Conservation (phyloP, 2,797 vertebrate genomes). For the Melopsittacus undulatus region DNA sequence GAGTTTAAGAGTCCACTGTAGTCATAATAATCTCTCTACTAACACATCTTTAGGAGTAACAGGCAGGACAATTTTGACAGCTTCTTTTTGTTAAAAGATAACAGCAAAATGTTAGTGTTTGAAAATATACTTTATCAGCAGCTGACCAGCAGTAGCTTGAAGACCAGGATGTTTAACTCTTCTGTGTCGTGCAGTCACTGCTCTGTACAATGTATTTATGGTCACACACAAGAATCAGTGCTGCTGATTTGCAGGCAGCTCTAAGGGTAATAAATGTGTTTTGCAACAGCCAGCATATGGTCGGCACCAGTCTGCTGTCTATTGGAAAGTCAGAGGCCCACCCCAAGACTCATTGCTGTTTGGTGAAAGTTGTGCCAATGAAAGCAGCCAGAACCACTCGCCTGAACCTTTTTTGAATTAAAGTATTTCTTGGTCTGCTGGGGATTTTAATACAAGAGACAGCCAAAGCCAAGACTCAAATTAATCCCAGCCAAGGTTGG, state of each 20-base stretch:
- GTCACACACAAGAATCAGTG: neutral
- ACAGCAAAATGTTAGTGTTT: neutral
- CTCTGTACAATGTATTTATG: neutral
- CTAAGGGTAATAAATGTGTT: neutral
- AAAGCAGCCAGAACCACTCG: neutral
- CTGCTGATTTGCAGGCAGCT: neutral
- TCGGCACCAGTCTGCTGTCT: neutral
- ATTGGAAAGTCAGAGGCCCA: neutral
- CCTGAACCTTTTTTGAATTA: neutral
- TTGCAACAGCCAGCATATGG: neutral
- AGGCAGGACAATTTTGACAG: neutral
- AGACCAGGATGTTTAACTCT: neutral
- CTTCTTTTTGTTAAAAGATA: neutral
- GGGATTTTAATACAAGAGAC: neutral
- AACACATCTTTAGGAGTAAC: neutral
- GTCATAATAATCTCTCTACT: neutral
- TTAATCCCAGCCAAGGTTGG: neutral
- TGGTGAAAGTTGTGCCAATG: neutral
- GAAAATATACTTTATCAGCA: neutral
- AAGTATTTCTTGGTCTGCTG: neutral
- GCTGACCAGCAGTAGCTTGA: neutral
- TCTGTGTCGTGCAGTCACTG: neutral
- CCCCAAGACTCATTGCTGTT: neutral
- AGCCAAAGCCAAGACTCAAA: neutral
- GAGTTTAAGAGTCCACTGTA: neutral